These are phyloP conservation scores for Caenorhabditis sulstoni DNA, from an alignment of 2,888 invertebrate species.

Conservation along the genomic window DNA sequence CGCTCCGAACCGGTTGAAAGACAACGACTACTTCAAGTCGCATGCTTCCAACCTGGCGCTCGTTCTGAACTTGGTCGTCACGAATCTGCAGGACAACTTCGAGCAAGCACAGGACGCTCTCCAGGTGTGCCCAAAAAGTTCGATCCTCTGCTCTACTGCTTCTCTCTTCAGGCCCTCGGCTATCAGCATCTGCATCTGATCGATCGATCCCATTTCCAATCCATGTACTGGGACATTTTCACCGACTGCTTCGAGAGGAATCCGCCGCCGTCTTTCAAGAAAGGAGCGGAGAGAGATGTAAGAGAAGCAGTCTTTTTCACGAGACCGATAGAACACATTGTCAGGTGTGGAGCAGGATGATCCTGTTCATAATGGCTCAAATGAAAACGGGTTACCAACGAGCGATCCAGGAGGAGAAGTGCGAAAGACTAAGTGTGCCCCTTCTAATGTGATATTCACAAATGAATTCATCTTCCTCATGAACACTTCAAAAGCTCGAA, in stretches of 20 bases:
- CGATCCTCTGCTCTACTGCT: not conserved
- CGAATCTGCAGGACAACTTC: conserved; percentile 69
- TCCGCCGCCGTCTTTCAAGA: conserved; percentile 68
- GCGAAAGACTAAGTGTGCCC: conserved; percentile 54
- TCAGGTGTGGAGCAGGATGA: conserved; percentile 71
- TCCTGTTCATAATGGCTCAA: conserved; percentile 71
- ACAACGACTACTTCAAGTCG: conserved; percentile 70
- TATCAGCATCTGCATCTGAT: conserved; percentile 64
- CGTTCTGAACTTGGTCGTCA: conserved; percentile 69
- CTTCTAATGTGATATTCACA: conserved; percentile 41
- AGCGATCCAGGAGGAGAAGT: conserved; percentile 59
- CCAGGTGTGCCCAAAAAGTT: conserved; percentile 58
- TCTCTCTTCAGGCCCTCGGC: conserved; percentile 64
- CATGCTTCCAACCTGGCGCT: conserved; percentile 70
- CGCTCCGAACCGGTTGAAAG: conserved; percentile 58
- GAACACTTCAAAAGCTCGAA: conserved; percentile 2
- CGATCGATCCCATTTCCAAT: conserved; percentile 62
- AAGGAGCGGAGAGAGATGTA: conserved; percentile 62
- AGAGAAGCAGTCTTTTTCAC: too few species aligned
- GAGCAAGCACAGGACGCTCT: conserved; percentile 70
- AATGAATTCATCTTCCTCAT: conserved; percentile 16
- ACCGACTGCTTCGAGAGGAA: conserved; percentile 72
- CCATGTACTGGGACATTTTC: conserved; percentile 72
- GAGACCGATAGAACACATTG: conserved; percentile 6
- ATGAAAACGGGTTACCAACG: conserved; percentile 72